Evolutionary conservation across 2,888 invertebrate genomes (phyloP).

Genomic region (Odontothrips loti): DNA sequence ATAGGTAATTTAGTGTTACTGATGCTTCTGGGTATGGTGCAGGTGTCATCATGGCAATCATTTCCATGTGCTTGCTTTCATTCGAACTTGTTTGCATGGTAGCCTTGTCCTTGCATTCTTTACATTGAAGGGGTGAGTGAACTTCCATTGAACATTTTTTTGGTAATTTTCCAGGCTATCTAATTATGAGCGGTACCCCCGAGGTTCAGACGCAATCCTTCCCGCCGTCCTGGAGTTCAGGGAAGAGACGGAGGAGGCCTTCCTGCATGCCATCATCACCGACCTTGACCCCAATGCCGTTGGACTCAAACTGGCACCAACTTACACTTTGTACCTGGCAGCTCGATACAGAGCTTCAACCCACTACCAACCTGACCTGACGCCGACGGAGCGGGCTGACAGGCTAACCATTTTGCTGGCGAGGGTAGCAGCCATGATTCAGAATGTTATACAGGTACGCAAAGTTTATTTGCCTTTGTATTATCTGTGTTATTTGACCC

Average conservation of each 20-base stretch:
- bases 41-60: constrained; percentile 28
- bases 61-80: constrained; percentile 30
- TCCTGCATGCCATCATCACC: constrained; percentile 80
- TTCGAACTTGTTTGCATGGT: constrained; percentile 17
- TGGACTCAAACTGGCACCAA: constrained; percentile 93
- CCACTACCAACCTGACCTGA: constrained; percentile 87
- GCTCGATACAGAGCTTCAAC: constrained; percentile 92
- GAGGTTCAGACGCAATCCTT: constrained; percentile 81
- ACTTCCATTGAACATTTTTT: neutral
- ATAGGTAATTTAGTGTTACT: constrained; percentile 57
- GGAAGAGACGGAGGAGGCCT: constrained; percentile 90
- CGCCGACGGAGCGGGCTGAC: constrained; percentile 87
- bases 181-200: constrained; percentile 54
- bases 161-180: constrained; percentile 44
- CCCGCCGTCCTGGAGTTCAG: constrained; percentile 94
- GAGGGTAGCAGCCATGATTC: constrained; percentile 83
- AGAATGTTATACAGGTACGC: constrained; percentile 72
- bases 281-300: constrained; percentile 83
- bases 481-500: too few relatives aligned
- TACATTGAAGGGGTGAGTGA: neutral
- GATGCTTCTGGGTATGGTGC: constrained; percentile 27
- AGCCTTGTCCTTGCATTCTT: constrained; percentile 24
- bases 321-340: constrained; percentile 93
- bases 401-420: constrained; percentile 84
- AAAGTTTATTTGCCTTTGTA: neutral